Conservation (phyloP, 2,797 vertebrate species). For the Gymnoscopelus microlampas region DNA sequence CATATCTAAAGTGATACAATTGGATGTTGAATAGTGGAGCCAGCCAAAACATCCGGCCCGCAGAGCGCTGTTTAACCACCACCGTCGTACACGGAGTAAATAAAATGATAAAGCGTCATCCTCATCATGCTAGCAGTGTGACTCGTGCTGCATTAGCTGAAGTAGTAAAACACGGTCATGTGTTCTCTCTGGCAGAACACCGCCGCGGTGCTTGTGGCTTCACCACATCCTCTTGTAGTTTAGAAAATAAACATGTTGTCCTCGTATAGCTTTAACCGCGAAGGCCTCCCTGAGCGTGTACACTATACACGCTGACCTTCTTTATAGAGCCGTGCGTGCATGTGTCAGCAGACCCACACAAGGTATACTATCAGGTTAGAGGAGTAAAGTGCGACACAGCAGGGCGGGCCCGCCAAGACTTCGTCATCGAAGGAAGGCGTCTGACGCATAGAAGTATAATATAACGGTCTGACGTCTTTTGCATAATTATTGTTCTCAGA, state of each 20-base stretch:
- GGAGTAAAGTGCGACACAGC: slow-evolving; percentile 24
- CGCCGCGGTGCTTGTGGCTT: slow-evolving; percentile 59
- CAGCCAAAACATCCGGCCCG: no score
- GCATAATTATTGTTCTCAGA: no score
- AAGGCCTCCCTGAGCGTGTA: slow-evolving; percentile 54
- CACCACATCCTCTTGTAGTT: slow-evolving; percentile 80
- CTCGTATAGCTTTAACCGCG: slow-evolving; percentile 63
- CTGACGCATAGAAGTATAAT: no score
- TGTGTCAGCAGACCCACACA: slow-evolving; percentile 46
- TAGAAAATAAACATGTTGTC: slow-evolving; percentile 79
- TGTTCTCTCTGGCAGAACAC: slow-evolving; percentile 58
- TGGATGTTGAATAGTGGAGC: no score
- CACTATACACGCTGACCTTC: slow-evolving; percentile 59
- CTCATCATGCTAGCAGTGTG: not conserved
- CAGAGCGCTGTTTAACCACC: no score
- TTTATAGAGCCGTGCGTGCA: slow-evolving; percentile 27
- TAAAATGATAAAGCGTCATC: no score
- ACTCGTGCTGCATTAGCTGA: slow-evolving; percentile 10
- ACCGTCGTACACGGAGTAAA: no score
- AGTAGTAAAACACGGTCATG: slow-evolving; percentile 34
- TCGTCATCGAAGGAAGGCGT: slow-evolving; percentile 11
- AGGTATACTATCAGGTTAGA: slow-evolving; percentile 24
- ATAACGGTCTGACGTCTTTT: not conserved
- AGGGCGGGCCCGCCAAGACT: not conserved
- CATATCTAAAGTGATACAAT: not conserved